These are phyloP conservation scores for Falco novaeseelandiae DNA, from an alignment of 2,797 vertebrate species.

Conservation along the genomic window DNA sequence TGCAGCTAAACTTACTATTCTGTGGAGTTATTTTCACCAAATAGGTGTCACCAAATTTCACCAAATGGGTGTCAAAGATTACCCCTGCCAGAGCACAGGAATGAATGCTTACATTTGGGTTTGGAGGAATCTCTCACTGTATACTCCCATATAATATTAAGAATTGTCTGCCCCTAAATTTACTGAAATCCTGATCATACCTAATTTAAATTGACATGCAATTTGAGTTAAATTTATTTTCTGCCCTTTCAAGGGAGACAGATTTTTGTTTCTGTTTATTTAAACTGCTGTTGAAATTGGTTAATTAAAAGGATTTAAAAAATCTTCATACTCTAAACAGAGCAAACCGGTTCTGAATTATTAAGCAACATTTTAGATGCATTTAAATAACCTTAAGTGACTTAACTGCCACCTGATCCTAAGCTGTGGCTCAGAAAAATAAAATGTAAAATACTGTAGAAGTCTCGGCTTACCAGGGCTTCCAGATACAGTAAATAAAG, in stretches of 20 bases:
- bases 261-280: constrained; percentile 72
- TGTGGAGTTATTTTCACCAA: not conserved
- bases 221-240: constrained; percentile 59
- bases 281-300: constrained; percentile 78
- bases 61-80: not conserved
- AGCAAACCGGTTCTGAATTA: constrained; percentile 84
- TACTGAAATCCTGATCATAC: not conserved
- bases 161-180: not conserved
- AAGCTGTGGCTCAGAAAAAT: constrained; percentile 78
- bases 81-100: not conserved
- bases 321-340: constrained; percentile 81
- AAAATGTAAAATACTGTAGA: constrained; percentile 79
- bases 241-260: constrained; percentile 58
- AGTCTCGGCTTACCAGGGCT: constrained; percentile 72
- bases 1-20: not conserved
- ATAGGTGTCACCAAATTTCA: too few relatives aligned
- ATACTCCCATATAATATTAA: not conserved
- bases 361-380: constrained; percentile 83
- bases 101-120: not conserved
- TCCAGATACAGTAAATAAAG: constrained; percentile 82
- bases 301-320: constrained; percentile 83
- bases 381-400: constrained; percentile 83
- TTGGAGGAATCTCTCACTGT: not conserved
- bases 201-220: constrained; percentile 27
- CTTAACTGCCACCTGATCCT: constrained; percentile 81